Evolutionary conservation across 2,113 vertebrate species (phyloP).

Genomic region (Brachyhypopomus occidentalis): DNA sequence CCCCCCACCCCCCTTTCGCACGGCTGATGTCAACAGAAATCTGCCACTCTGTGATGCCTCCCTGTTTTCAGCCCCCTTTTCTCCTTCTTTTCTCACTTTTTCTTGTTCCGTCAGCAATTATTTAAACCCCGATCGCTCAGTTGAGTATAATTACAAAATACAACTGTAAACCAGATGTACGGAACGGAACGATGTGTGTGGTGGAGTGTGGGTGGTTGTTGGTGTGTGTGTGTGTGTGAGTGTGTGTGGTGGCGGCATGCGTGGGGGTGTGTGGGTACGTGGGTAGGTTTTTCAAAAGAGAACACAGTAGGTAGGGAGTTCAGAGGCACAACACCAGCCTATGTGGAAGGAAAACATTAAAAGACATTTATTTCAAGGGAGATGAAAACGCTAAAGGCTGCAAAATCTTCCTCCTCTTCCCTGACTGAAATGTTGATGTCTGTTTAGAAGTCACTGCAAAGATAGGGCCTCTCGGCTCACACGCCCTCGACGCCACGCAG

Average conservation of each 20-base stretch:
- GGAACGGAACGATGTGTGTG: slow-evolving; percentile 63
- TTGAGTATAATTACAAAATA: slow-evolving; percentile 85
- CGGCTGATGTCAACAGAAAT: slow-evolving; percentile 81
- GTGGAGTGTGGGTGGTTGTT: background rate
- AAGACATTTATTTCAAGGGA: background rate
- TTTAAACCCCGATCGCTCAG: slow-evolving; percentile 77
- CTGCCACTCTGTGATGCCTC: slow-evolving; percentile 68
- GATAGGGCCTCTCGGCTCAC: background rate
- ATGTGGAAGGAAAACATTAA: background rate
- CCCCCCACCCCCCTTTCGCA: background rate
- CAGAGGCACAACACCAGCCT: background rate
- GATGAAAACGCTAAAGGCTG: background rate
- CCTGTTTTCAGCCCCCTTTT: slow-evolving; percentile 49
- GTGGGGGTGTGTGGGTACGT: background rate
- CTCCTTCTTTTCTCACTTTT: slow-evolving; percentile 30
- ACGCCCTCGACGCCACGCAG: background rate
- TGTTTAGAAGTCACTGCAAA: slow-evolving; percentile 7
- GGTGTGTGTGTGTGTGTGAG: background rate
- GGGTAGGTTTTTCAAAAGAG: slow-evolving; percentile 28
- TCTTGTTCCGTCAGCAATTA: slow-evolving; percentile 84
- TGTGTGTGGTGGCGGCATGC: too few species aligned
- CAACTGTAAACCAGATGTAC: slow-evolving; percentile 85
- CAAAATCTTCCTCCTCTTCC: too few species aligned
- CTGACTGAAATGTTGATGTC: background rate
- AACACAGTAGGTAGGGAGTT: slow-evolving; percentile 49